Evolutionary conservation across 2,113 vertebrate genomes (phyloP), one percentile per base, ranked within the genome.

Genomic region (Hyaena hyaena): DNA sequence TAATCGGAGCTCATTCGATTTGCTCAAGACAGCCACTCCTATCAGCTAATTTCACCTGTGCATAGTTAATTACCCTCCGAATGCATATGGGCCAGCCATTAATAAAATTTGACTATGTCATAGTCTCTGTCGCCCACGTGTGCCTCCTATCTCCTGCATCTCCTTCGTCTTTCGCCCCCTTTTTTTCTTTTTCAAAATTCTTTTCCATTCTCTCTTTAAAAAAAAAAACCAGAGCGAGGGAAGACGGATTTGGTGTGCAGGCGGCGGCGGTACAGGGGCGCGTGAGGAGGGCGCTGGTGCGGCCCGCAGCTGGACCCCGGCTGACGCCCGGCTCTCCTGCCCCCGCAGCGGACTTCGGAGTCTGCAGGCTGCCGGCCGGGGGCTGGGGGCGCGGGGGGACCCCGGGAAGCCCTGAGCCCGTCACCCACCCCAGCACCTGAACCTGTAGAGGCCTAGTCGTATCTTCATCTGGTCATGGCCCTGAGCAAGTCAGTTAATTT

Each of bases 41-140:
- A 99, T 99, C 99, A 99, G 99, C 98, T 99, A 99, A 99, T 99
- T 99, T 99, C 99, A 99, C 99, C 99, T 99, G 99, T 99, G 99
- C 99, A 99, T 99, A 98, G 98, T 99, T 99, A 99, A 99, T 99
- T 99, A 99, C 99, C 98, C 98, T 85, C 97, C n/a, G 96, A 98
- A 99, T 99, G 99, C 99, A 99, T 99, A 99, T 99, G 98, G 99
- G 98, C 4, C 61, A 99, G 98, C 98, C 99, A 99, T 99, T 99
- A 99, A 99, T 99, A 99, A 99, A 99, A 99, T 99, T 98, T 99
- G 99, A 99, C 99, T 99, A 98, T 98, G 99, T 99, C 99, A 99
- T 99, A 98, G 99, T 97, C 98, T 82, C 97, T 97, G 98, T 98
- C 98, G 98, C 96, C 93, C 88, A 97, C 98, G 83, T 98, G 98